Evolutionary conservation across 2,113 vertebrate genomes (phyloP), one percentile per base, ranked within the genome.

Genomic region (Tor tambroides): DNA sequence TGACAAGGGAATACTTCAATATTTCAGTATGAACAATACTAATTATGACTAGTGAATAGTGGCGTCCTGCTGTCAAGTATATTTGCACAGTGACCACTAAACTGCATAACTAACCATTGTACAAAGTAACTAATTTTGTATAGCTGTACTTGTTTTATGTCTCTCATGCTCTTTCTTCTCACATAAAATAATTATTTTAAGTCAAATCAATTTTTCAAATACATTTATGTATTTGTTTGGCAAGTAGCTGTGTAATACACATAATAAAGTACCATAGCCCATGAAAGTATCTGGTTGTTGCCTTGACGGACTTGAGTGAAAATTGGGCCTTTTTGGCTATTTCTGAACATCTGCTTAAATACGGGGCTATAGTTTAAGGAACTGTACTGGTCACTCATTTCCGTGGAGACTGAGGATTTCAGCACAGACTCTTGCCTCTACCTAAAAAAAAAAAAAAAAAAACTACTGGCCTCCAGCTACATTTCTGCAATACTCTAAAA

Each of bases 341-440:
- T 65, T 65, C 61, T 65, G 61, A 65, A 65, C 61, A 65, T 65
- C 28, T 67, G 65, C 28, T 69, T 32, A 30, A 67, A 67, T 32
- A 67, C 14, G 15, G 14, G 1, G 28, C 28, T 30, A 17, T 32
- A 14, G 14, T 67, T 32, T 32, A 69, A 35, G 14, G 30, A 69
- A 35, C 17, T 69, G 67, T 19, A 71, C 30, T 35, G 67, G 67
- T 21, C 15, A 35, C 30, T 19, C 67, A 21, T 69, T 69, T 69
- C 30, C 30, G 15, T 32, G 63, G 28, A 2, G 28, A 15, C 63
- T 67, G 65, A 67, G 6, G 6, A 26, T 63, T 65, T 28, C 26
- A 28, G 28, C 51, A 54, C 5, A 19, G 17, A 56, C 17, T 56
- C 65, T 32, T 32, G 65, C 28, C 28, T 69, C 28, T 69, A 32